Evolutionary conservation across 2,113 vertebrate species (phyloP).

Genomic region (Elgaria multicarinata): DNA sequence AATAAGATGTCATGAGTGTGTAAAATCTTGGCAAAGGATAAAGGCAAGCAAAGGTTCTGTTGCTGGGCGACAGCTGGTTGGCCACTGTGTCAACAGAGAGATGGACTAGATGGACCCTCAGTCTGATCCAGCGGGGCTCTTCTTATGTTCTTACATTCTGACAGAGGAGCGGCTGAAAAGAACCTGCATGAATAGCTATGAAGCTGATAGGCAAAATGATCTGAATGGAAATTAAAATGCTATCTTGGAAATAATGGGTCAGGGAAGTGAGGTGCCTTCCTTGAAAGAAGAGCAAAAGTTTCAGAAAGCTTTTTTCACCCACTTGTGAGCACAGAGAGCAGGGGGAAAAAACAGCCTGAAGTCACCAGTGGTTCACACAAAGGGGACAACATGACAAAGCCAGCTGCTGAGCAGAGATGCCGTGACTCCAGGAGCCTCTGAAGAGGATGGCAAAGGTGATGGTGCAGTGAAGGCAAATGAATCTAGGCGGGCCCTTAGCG

Average conservation of each 20-base stretch:
- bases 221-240: not conserved
- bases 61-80: too few relatives aligned
- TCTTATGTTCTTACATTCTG: too few relatives aligned
- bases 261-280: not conserved
- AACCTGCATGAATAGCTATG: not conserved
- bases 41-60: not conserved
- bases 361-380: not conserved
- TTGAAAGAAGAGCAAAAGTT: slow-evolving; percentile 22
- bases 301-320: slow-evolving; percentile 12
- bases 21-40: not conserved
- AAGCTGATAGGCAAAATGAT: slow-evolving; percentile 7
- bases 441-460: slow-evolving; percentile 30
- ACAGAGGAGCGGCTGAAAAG: not conserved
- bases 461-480: slow-evolving; percentile 44
- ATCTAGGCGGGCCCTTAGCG: slow-evolving; percentile 21
- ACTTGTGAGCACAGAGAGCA: slow-evolving; percentile 6
- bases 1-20: not conserved
- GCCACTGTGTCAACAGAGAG: too few relatives aligned
- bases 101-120: too few relatives aligned
- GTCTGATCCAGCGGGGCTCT: too few relatives aligned
- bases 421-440: slow-evolving; percentile 22
- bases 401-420: slow-evolving; percentile 18
- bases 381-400: slow-evolving; percentile 27
- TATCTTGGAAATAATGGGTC: slow-evolving; percentile 1
- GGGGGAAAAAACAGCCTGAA: not conserved